Conservation (phyloP, 2,888 invertebrate species). For the Antitype chi region DNA sequence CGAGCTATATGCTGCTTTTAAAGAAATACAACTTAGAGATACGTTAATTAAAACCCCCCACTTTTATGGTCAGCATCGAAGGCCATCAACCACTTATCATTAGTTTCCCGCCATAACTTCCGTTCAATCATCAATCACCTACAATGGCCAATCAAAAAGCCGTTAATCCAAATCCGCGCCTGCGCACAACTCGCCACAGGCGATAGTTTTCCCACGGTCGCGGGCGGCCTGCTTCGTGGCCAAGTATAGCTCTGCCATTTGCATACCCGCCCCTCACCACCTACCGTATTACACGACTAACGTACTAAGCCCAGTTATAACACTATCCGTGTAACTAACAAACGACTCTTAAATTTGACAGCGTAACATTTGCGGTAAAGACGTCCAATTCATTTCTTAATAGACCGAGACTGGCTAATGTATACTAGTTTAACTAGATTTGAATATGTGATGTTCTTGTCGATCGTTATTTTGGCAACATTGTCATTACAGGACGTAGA, state of each 20-base stretch:
- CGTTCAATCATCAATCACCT: constrained; percentile 56
- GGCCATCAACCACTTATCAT: constrained; percentile 35
- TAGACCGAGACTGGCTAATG: constrained; percentile 73
- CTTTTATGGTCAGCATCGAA: constrained; percentile 25
- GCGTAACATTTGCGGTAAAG: constrained; percentile 71
- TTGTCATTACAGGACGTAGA: constrained; percentile 67
- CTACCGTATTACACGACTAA: constrained; percentile 86
- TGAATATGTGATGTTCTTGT: constrained; percentile 70
- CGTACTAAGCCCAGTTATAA: constrained; percentile 65
- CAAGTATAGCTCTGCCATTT: constrained; percentile 89
- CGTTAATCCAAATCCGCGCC: constrained; percentile 75
- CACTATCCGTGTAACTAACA: constrained; percentile 39
- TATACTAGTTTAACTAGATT: constrained; percentile 77
- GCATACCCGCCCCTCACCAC: constrained; percentile 87
- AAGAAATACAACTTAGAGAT: not conserved
- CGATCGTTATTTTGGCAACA: constrained; percentile 73
- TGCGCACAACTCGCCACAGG: constrained; percentile 87
- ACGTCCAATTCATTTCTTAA: constrained; percentile 79
- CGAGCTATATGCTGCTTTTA: not conserved
- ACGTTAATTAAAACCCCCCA: constrained; percentile 31
- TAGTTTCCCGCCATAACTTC: constrained; percentile 51
- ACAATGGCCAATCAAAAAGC: constrained; percentile 62
- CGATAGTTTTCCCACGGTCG: constrained; percentile 91
- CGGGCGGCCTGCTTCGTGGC: constrained; percentile 85
- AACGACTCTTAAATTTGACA: constrained; percentile 69